Conservation (phyloP, 2,113 vertebrate genomes). For the Oreochromis spilurus region DNA sequence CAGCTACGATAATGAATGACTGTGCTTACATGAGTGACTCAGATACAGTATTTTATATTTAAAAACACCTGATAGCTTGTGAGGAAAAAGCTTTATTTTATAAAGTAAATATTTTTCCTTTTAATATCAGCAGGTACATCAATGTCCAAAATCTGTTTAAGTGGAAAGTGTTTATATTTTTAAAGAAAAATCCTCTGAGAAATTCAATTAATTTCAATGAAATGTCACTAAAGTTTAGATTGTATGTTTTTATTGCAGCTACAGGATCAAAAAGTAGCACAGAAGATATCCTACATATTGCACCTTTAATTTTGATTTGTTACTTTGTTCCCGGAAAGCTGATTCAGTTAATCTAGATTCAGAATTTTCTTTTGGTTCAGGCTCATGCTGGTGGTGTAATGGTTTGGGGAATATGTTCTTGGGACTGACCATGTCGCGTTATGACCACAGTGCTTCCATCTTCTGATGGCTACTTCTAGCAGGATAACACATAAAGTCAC, state of each 20-base stretch:
- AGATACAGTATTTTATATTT: not conserved
- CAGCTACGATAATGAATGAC: not conserved
- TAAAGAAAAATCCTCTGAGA: not conserved
- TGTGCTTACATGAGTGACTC: not conserved
- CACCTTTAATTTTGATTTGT: not conserved
- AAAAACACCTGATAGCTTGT: not conserved
- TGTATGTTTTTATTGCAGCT: not conserved
- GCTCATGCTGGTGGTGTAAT: not conserved
- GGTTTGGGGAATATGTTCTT: not conserved
- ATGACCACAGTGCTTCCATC: not conserved
- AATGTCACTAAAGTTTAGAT: not conserved
- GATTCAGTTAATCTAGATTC: not conserved
- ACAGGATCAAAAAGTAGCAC: not conserved
- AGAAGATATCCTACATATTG: not conserved
- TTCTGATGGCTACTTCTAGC: not conserved
- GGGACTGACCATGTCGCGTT: accelerated
- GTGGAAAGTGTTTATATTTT: not conserved
- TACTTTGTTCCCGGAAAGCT: not conserved
- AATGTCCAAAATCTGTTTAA: not conserved
- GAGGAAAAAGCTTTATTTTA: not conserved
- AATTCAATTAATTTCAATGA: not conserved
- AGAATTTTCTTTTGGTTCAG: not conserved
- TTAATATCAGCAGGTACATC: not conserved
- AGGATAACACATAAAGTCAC: not conserved
- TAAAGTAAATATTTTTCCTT: not conserved